A percentile compares a stretch with the other conserved stretches of the same genome.
Evolutionary conservation across 1,140 invertebrate genomes (phyloP).

Genomic region (Colletes latitarsis): DNA sequence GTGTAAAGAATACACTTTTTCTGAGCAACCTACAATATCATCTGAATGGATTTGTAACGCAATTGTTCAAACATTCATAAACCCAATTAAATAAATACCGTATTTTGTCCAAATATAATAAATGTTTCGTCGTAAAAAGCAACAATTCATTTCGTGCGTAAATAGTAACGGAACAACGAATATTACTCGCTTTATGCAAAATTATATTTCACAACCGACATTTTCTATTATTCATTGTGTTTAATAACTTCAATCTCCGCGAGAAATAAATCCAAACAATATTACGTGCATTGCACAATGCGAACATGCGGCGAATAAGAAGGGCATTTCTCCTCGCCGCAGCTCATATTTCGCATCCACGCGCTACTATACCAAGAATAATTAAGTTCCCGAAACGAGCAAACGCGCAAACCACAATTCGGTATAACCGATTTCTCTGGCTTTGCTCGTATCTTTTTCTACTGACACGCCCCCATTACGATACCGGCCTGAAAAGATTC

Average conservation of each 20-base stretch:
- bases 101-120: too few species aligned
- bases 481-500: neutral
- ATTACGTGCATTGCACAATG: neutral
- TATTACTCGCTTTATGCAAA: neutral
- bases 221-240: neutral
- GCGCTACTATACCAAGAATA: constrained; percentile 12
- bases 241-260: neutral
- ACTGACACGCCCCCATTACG: neutral
- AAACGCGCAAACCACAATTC: constrained; percentile 8
- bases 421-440: constrained; percentile 1
- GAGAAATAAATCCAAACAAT: neutral
- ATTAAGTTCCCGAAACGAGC: constrained; percentile 30
- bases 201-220: neutral
- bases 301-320: constrained; percentile 15
- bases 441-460: neutral
- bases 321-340: constrained; percentile 1
- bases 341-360: neutral
- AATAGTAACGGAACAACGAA: too few species aligned
- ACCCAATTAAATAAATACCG: too few species aligned
- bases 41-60: too few species aligned
- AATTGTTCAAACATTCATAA: too few species aligned
- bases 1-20: too few species aligned
- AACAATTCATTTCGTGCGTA: too few species aligned
- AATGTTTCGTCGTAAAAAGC: too few species aligned
- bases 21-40: too few species aligned